phyloP scores from a whole-genome alignment of 2,113 vertebrate genomes.

The Isurus oxyrinchus region DNA sequence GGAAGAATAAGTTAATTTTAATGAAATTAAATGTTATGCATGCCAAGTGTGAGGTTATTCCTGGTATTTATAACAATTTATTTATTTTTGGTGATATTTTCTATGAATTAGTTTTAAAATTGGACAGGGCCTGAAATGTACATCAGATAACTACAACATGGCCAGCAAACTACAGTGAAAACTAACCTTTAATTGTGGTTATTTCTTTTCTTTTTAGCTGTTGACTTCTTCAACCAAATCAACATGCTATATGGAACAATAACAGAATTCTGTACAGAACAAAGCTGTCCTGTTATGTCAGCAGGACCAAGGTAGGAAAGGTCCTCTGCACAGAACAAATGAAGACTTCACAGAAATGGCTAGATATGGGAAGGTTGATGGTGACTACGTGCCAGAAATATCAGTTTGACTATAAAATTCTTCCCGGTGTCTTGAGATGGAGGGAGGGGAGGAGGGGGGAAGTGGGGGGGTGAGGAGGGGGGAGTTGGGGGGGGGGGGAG shows the following conservation, averaged over 20 bases:
- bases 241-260: slow-evolving; percentile 97
- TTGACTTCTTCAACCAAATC: slow-evolving; percentile 98
- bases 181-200: neutral
- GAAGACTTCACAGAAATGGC: neutral
- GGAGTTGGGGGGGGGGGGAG: no score
- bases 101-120: neutral
- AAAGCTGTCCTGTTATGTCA: slow-evolving; percentile 87
- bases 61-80: neutral
- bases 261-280: slow-evolving; percentile 90
- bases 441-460: no score
- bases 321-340: neutral
- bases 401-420: neutral
- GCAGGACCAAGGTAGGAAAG: slow-evolving; percentile 78
- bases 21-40: neutral
- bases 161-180: neutral
- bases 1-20: neutral
- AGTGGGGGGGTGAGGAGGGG: no score
- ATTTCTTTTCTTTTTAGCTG: slow-evolving; percentile 57
- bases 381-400: neutral
- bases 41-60: neutral
- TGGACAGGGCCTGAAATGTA: neutral
- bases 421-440: neutral
- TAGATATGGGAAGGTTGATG: neutral
- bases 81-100: neutral
- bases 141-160: neutral